Percentiles rank a stretch among this genome's conserved stretches.
Evolutionary conservation across 2,888 invertebrate species (phyloP).

Genomic region (Tinea semifulvella): DNA sequence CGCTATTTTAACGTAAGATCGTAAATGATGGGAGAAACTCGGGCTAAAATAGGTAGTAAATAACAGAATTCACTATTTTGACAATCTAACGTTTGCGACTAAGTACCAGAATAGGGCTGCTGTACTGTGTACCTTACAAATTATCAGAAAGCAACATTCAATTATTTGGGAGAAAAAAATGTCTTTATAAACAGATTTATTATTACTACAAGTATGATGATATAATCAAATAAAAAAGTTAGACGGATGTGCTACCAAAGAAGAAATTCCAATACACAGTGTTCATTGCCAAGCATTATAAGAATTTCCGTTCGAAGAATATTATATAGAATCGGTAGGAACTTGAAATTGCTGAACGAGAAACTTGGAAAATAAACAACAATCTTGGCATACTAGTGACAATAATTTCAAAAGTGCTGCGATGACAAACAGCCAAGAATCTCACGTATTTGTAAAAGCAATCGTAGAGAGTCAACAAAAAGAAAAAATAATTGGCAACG

Average conservation of each 20-base stretch:
- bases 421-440: conserved; percentile 36
- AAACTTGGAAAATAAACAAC: conserved; percentile 8
- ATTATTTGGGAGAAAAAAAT: no score
- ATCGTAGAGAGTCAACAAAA: conserved; percentile 39
- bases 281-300: neutral
- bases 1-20: no score
- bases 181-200: no score
- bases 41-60: no score
- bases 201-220: no score
- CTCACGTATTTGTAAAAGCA: conserved; percentile 34
- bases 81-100: no score
- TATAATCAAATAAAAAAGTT: no score
- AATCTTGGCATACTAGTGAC: conserved; percentile 7
- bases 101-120: no score
- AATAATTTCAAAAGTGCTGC: conserved; percentile 1
- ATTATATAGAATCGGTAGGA: neutral
- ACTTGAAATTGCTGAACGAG: conserved; percentile 2
- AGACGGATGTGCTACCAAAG: neutral
- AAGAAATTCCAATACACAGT: conserved; percentile 1
- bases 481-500: conserved; percentile 50
- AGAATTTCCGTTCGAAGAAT: conserved; percentile 1
- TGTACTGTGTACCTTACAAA: no score
- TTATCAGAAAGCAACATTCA: no score
- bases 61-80: no score
- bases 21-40: no score